Conservation (phyloP, 2,113 vertebrate genomes). For the Phalacrocorax brasilianus region DNA sequence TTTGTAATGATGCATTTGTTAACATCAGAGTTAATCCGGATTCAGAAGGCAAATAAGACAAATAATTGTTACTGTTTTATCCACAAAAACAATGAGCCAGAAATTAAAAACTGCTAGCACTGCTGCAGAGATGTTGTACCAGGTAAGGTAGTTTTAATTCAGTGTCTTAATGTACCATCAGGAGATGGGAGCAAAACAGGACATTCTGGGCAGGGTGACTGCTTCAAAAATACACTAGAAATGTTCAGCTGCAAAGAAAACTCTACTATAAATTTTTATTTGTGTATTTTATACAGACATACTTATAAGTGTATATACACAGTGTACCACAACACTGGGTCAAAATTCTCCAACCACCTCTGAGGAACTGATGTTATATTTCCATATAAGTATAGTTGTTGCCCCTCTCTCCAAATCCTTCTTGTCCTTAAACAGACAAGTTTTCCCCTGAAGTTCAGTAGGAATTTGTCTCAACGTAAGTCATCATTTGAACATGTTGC, state of each 20-base stretch:
- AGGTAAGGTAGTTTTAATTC: neutral
- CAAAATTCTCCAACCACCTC: neutral
- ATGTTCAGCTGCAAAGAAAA: neutral
- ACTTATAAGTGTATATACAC: fast-evolving
- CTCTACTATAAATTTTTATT: too few relatives aligned
- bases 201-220: neutral
- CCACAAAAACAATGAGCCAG: constrained; percentile 62
- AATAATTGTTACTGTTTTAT: constrained; percentile 60
- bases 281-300: neutral
- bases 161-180: neutral
- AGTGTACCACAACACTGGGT: neutral
- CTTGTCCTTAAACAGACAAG: neutral
- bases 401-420: neutral
- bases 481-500: neutral
- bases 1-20: neutral
- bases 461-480: neutral
- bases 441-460: neutral
- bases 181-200: neutral
- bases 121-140: neutral
- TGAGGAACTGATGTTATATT: neutral
- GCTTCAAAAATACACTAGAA: neutral
- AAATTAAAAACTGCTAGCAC: neutral
- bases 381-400: neutral
- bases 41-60: constrained; percentile 60
- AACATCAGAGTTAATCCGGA: neutral